Conservation (phyloP, 1,140 invertebrate genomes). For the Zaprionus ornatus region DNA sequence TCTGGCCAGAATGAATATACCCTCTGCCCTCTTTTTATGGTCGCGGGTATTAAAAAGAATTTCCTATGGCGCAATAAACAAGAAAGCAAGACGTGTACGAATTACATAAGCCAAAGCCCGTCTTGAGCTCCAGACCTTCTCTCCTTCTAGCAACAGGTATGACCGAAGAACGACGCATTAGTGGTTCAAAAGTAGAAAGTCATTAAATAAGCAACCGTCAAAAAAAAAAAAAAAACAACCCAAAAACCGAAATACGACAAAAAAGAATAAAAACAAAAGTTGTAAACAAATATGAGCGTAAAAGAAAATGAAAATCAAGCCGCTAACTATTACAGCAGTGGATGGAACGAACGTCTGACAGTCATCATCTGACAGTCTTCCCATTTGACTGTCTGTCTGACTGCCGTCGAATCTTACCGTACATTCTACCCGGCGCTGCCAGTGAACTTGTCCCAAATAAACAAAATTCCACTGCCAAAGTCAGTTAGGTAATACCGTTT, state of each 20-base stretch:
- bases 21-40: not conserved
- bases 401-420: conserved; percentile 19
- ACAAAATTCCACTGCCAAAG: conserved; percentile 70
- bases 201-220: conserved; percentile 54
- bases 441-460: conserved; percentile 77
- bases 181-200: conserved; percentile 52
- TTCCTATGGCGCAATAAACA: conserved; percentile 1
- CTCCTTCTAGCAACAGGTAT: conserved; percentile 20
- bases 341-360: not conserved
- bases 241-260: conserved; percentile 36
- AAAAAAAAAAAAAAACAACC: conserved; percentile 52
- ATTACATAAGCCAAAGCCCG: conserved; percentile 1
- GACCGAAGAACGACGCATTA: conserved; percentile 1
- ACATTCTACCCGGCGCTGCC: conserved; percentile 26
- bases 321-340: conserved; percentile 31
- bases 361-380: not conserved
- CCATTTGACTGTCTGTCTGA: conserved; percentile 11
- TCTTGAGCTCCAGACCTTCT: conserved; percentile 8
- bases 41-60: not conserved
- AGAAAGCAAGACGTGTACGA: not conserved
- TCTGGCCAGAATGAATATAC: not conserved
- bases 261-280: conserved; percentile 53
- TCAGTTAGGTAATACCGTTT: conserved; percentile 52
- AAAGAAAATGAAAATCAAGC: conserved; percentile 71
- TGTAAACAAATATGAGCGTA: conserved; percentile 67